Evolutionary conservation across 2,888 invertebrate genomes (phyloP), one percentile per base, ranked within the genome.

Genomic region (Heliconius erato): DNA sequence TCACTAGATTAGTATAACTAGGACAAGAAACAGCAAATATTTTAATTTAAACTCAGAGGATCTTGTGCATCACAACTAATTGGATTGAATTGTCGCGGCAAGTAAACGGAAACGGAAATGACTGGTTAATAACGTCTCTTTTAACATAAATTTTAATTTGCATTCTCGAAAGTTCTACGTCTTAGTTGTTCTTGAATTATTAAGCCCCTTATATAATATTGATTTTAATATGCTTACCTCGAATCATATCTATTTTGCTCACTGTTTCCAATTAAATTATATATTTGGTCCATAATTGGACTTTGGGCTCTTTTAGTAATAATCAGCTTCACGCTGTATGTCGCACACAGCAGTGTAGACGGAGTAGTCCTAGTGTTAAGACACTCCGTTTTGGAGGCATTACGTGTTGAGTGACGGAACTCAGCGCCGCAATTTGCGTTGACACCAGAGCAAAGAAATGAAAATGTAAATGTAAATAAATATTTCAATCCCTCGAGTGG

Each of bases 21-120:
- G 2, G 16, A 76, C 63, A 76, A 76, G n/a, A 35, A 76, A 63
- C 26, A 63, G 16, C 23, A 35, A 63, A 26, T 76, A 76, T 63
- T 76, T 76, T 76, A n/a, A 76, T 76, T 40, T 72, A 28, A 72
- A 26, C 44, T 49, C 72, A 26, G 26, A 63, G 26, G 26, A 76
- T 35, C 63, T 76, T 76, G 63, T 76, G 63, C 63, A 59, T 63
- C 63, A 35, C 16, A n/a, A 26, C 63, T 76, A 63, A 76, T 76
- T 76, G 40, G 35, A 76, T 76, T 63, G 76, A 76, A 76, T 76
- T 76, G 35, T 76, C 35, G 63, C n/a, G 76, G 63, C 59, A 76
- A 76, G 63, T 76, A 76, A 63, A 76, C 76, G 76, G 63, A 40
- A 40, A 11, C 40, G 40, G 76, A 76, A 76, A 76, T 76, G 35